Percentiles rank a stretch among this genome's conserved stretches.
Conservation (phyloP, 2,113 vertebrate species). For the Ia io region DNA sequence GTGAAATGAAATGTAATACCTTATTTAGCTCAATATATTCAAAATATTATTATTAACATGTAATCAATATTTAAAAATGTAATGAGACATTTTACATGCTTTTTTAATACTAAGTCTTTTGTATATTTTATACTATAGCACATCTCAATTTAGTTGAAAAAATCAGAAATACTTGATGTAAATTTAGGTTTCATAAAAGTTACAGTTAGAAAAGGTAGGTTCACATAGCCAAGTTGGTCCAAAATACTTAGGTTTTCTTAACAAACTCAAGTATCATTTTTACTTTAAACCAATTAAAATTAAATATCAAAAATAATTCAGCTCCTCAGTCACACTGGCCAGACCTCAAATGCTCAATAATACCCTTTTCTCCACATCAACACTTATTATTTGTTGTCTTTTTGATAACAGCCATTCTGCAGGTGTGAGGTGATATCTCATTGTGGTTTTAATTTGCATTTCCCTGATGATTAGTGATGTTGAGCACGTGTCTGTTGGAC, state of each 20-base stretch:
- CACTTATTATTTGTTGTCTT: background rate
- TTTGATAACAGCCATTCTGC: background rate
- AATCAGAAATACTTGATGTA: background rate
- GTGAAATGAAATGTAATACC: background rate
- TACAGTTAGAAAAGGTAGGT: background rate
- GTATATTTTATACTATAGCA: background rate
- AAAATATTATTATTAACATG: background rate
- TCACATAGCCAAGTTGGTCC: background rate
- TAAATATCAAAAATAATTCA: background rate
- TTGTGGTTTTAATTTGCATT: background rate
- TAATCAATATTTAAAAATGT: background rate
- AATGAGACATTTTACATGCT: background rate
- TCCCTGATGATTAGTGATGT: background rate
- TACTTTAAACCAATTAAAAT: background rate
- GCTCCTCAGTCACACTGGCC: background rate
- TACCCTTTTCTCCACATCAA: background rate
- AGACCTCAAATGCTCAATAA: background rate
- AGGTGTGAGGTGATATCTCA: background rate
- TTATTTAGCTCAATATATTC: background rate
- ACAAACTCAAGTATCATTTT: background rate
- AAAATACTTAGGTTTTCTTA: background rate
- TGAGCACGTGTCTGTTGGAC: background rate
- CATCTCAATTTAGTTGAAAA: background rate
- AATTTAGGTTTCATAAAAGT: constrained; percentile 24
- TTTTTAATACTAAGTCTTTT: background rate